phyloP scores from a whole-genome alignment of 1,140 invertebrate species.

The Aphis gossypii region DNA sequence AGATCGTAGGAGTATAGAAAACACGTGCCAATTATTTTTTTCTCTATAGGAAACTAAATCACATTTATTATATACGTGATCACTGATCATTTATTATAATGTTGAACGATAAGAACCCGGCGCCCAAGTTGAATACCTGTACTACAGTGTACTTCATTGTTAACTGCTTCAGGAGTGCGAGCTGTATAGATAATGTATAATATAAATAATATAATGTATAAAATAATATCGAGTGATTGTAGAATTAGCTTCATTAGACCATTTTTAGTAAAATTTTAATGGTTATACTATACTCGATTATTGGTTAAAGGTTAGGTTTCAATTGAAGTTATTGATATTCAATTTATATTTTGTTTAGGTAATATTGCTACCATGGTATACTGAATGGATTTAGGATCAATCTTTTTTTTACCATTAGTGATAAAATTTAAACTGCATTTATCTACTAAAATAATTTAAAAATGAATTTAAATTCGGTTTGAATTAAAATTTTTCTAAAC shows the following conservation, averaged over 20 bases:
- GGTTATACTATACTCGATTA: too few relatives aligned
- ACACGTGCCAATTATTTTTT: not conserved
- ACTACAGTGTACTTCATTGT: not conserved
- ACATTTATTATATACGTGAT: not conserved
- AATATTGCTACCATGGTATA: too few relatives aligned
- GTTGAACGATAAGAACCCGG: not conserved
- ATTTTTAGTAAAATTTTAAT: not conserved
- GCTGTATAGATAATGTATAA: not conserved
- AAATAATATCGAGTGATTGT: not conserved
- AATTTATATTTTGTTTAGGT: too few relatives aligned
- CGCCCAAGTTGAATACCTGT: not conserved
- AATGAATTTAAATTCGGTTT: too few relatives aligned
- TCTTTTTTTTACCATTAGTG: too few relatives aligned
- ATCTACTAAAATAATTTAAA: too few relatives aligned
- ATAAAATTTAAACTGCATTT: too few relatives aligned
- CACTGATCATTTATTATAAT: not conserved
- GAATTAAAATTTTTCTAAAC: too few relatives aligned
- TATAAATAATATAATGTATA: too few relatives aligned
- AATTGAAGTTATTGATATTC: too few relatives aligned
- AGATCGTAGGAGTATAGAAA: not conserved
- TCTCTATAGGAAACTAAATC: not conserved
- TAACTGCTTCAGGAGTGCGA: not conserved
- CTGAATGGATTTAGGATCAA: too few relatives aligned
- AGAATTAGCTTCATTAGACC: not conserved
- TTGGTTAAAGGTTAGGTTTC: too few relatives aligned